A percentile compares a stretch with the other conserved stretches of the same genome.
phyloP scores from a whole-genome alignment of 2,888 invertebrate species.

The Penaeus monodon region DNA sequence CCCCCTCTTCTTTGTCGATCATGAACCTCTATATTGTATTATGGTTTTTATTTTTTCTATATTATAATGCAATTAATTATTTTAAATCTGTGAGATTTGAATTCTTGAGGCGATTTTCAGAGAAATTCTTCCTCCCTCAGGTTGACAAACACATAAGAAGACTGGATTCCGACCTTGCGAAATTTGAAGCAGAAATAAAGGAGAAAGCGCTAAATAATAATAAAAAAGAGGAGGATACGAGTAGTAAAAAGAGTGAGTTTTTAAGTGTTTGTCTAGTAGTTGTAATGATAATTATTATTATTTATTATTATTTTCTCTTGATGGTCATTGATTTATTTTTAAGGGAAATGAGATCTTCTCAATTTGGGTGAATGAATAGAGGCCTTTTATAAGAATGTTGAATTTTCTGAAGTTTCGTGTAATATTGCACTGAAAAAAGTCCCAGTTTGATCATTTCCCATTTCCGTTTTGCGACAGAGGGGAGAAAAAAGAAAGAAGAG shows the following conservation, averaged over 20 bases:
- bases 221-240: conserved; percentile 64
- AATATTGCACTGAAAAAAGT: no score
- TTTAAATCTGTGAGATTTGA: no score
- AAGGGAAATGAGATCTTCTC: no score
- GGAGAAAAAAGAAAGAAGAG: conserved; percentile 80
- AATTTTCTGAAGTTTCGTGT: no score
- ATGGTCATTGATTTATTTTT: background rate
- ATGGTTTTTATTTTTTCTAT: no score
- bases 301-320: background rate
- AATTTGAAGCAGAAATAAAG: conserved; percentile 96
- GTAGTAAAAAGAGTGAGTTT: conserved; percentile 59
- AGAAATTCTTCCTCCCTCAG: conserved; percentile 67
- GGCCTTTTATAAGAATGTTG: no score
- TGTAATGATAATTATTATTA: background rate
- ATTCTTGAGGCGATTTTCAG: no score
- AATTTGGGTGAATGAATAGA: no score
- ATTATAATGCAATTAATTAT: no score
- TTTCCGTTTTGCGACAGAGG: conserved; percentile 72
- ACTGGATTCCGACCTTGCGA: conserved; percentile 93
- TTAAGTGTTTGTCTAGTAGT: background rate
- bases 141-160: conserved; percentile 97
- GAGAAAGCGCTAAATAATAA: conserved; percentile 82
- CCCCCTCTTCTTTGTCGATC: no score
- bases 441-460: background rate
- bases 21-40: no score